Conservation (phyloP, 2,113 vertebrate species). For the Theristicus caerulescens region DNA sequence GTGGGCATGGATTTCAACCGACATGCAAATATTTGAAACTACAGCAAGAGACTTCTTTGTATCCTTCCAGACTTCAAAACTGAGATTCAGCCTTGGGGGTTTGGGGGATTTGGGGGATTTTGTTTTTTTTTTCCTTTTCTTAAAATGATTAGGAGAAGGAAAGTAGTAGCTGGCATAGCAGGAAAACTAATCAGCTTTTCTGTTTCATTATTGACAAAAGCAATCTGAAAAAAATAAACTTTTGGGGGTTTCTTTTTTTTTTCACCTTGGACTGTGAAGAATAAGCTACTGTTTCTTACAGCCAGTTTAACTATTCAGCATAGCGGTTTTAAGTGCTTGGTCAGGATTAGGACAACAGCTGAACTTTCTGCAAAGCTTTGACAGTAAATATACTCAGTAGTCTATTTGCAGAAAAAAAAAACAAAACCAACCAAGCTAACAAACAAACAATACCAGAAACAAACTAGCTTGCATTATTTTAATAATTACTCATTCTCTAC, state of each 20-base stretch:
- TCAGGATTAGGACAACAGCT: background rate
- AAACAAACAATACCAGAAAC: too few relatives aligned
- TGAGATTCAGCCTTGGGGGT: background rate
- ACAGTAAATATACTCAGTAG: background rate
- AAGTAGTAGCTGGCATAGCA: background rate
- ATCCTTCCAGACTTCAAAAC: background rate
- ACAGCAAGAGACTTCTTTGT: background rate
- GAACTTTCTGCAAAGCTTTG: background rate
- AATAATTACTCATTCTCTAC: background rate
- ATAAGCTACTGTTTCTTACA: background rate
- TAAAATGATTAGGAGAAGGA: background rate
- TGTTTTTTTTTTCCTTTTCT: background rate
- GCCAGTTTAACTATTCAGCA: background rate
- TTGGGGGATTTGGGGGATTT: too few relatives aligned
- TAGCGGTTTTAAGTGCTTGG: background rate
- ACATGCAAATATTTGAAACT: background rate
- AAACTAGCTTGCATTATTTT: background rate
- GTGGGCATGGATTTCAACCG: background rate
- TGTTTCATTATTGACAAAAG: background rate
- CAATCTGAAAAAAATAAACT: background rate
- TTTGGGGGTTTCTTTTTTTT: background rate
- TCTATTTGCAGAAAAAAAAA: background rate
- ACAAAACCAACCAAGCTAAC: background rate
- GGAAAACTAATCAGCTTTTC: background rate
- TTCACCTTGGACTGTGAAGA: background rate